Evolutionary conservation across 2,888 invertebrate species (phyloP), one percentile per base, ranked within the genome.

Genomic region (Trisateles emortualis): DNA sequence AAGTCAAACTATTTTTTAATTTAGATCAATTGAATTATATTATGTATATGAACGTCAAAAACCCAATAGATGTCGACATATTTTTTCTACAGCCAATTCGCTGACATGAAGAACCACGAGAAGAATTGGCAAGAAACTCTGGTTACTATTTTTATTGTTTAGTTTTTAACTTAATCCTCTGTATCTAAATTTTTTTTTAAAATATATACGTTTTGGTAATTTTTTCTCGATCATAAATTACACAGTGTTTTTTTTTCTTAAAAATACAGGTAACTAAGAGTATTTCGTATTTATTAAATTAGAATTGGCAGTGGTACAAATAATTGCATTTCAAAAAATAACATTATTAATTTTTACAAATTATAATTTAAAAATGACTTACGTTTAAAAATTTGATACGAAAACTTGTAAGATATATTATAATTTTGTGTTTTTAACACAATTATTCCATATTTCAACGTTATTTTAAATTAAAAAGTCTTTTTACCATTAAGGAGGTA

Each of bases 221-320:
- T 17, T 46, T 49, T 46, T 61, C 49, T 54, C 58, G 52, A 68
- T 47, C 32, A 52, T 43, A 63, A 44, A 52, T 4, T 4, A 44
- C 41, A 59, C 29, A n/a, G n/a, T n/a, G n/a, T 40, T 48, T 30
- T 10, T 49, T 63, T 72, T 69, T 57, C 46, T 62, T 64, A 62
- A 58, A 58, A 55, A 42, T 72, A 68, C 55, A 67, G 86, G 87
- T 88, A 87, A 88, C 87, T 83, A 72, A 81, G 74, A 81, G 77
- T 81, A 83, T 81, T 78, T 60, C 14, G n/a, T 45, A 50, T 56
- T 59, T 59, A 60, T 53, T 68, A 74, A 71, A 69, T 72, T 59
- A 70, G 45, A 71, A 68, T 77, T 84, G 86, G 86, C 86, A 86
- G 85, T 83, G 79, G 68, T 69, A 53, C 35, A 56, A 52, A 59